Conservation (phyloP, 2,888 invertebrate species). For the Spilarctia lutea region DNA sequence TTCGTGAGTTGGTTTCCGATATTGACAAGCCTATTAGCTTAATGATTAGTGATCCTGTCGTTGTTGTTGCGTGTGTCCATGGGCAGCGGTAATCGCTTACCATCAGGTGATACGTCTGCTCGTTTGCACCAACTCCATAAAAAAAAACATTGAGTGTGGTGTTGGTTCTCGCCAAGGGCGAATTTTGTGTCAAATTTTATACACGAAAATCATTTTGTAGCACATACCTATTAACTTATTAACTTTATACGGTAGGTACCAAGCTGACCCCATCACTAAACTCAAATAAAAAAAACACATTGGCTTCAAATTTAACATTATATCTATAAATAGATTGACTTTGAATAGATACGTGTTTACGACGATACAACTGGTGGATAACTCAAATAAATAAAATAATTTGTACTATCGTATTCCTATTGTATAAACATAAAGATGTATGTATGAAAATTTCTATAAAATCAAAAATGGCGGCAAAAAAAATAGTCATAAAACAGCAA, state of each 20-base stretch:
- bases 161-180: too few relatives aligned
- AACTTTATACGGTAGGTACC: background rate
- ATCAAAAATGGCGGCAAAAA: background rate
- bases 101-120: too few relatives aligned
- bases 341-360: background rate
- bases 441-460: background rate
- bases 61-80: too few relatives aligned
- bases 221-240: background rate
- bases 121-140: too few relatives aligned
- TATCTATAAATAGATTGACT: background rate
- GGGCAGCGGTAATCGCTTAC: too few relatives aligned
- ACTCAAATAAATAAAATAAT: background rate
- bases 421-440: too few relatives aligned
- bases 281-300: background rate
- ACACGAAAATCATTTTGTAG: background rate
- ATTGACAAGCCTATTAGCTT: too few relatives aligned
- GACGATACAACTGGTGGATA: background rate
- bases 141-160: too few relatives aligned
- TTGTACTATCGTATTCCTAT: too few relatives aligned
- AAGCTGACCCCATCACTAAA: background rate
- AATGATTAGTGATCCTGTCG: too few relatives aligned
- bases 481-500: background rate
- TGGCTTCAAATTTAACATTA: background rate
- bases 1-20: too few relatives aligned
- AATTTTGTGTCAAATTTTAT: too few relatives aligned